Conservation (phyloP, 2,797 vertebrate species). For the Benthosema pterotum region DNA sequence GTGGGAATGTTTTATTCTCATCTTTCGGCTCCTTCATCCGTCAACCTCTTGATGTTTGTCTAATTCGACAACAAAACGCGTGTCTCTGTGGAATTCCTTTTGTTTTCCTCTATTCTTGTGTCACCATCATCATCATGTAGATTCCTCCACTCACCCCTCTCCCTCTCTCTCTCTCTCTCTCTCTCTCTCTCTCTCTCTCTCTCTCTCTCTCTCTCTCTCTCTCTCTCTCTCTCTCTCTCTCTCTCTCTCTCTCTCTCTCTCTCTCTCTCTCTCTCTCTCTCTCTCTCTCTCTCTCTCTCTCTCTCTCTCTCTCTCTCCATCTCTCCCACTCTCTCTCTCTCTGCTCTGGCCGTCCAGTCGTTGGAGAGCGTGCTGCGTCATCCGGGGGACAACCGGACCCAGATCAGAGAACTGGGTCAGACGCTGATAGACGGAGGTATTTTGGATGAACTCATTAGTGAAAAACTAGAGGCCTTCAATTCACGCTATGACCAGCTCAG, state of each 20-base stretch:
- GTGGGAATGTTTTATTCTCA: no score
- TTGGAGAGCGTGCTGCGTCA: constrained; percentile 92
- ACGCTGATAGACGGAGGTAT: constrained; percentile 97
- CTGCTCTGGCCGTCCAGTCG: constrained; percentile 53
- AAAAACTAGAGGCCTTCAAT: constrained; percentile 94
- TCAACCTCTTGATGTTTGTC: no score
- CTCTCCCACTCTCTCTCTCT: background rate
- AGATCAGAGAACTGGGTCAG: constrained; percentile 96
- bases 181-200: background rate
- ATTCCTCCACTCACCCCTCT: background rate
- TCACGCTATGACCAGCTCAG: constrained; percentile 90
- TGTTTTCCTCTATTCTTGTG: background rate
- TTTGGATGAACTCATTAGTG: constrained; percentile 96
- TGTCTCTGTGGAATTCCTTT: background rate
- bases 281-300: constrained; percentile 15
- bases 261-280: constrained; percentile 14
- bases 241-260: background rate
- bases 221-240: background rate
- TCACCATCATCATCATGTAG: no score
- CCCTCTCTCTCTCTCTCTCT: background rate
- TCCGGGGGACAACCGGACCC: constrained; percentile 95
- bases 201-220: background rate
- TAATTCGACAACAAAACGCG: no score
- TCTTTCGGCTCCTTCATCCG: no score
- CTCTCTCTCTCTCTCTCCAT: background rate